Base-by-base conservation (phyloP, 2,797 vertebrate genomes). In the Florisuga fusca region DNA sequence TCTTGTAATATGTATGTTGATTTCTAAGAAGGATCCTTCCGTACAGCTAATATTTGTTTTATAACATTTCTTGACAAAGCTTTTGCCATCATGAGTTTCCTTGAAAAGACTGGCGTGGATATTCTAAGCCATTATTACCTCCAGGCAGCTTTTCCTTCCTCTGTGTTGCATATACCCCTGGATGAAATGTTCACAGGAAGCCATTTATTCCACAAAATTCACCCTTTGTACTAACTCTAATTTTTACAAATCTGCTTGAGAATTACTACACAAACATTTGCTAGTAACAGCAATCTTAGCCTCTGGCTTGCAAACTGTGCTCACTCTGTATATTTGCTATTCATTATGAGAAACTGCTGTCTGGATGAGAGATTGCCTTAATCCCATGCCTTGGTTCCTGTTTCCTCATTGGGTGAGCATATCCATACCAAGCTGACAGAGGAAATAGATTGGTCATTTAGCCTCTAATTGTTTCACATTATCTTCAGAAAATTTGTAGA, bases 201-300 rank as follows among this genome's bases (percentile, higher is more conserved):
- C 54, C 76, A 93, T 79, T 94, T 90, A 89, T 93, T 93, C 34
- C 51, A 93, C 63, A 74, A 82, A 89, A 89, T 57, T 73, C 74
- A 85, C 41, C 72, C 69, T 87, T 94, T 82, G 63, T 93, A 48
- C 72, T 85, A 58, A 45, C 34, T 84, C 38, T 83, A 93, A 69
- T 95, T 94, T 91, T 90, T 90, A 93, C 53, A 93, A 92, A 95
- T 81, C 69, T 75, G 57, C 68, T 94, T 84, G 73, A 92, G 61
- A 93, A 86, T 71, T 67, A 87, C 55, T 82, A 61, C 84, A 91
- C 73, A 92, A 96, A 92, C 31, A 80, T 89, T 92, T 82, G 75
- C 68, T 31, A 75, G 51, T 43, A 75, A 88, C 80, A 91, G 34
- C 4, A 87, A 92, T 75, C 88, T 86, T 83, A 92, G 73, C 88